phyloP scores from a whole-genome alignment of 2,113 vertebrate genomes.

The Crypturellus undulatus region DNA sequence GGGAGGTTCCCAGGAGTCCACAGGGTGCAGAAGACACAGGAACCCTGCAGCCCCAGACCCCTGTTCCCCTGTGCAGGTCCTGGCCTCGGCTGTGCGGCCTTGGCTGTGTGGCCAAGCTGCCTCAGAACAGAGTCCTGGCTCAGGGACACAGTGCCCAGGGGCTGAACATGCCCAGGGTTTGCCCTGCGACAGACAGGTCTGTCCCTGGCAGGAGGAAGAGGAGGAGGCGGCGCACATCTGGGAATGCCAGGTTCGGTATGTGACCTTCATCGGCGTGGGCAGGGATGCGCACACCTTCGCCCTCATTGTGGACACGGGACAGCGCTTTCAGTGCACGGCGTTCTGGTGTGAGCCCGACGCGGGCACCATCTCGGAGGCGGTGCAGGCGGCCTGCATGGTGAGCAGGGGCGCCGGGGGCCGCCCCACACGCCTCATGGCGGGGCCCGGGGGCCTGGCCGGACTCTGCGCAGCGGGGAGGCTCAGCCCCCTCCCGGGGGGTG shows the following conservation, averaged over 20 bases:
- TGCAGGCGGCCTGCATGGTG: constrained; percentile 86
- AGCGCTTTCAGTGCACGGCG: constrained; percentile 78
- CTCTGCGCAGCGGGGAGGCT: neutral
- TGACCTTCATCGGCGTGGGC: constrained; percentile 90
- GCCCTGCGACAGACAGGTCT: neutral
- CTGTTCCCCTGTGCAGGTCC: neutral
- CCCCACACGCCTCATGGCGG: neutral
- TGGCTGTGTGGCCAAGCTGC: neutral
- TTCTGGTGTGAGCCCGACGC: constrained; percentile 88
- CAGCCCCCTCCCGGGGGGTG: too few species aligned
- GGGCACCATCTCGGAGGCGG: constrained; percentile 81
- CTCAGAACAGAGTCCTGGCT: neutral
- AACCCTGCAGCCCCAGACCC: neutral
- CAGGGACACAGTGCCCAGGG: neutral
- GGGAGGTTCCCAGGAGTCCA: neutral
- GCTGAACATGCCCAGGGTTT: neutral
- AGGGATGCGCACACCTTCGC: constrained; percentile 82
- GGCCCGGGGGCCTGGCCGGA: neutral
- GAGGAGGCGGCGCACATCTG: constrained; percentile 84
- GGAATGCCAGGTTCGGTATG: constrained; percentile 91
- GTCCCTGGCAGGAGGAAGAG: constrained; percentile 67
- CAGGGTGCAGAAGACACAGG: neutral
- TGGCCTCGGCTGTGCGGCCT: neutral
- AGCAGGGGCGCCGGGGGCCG: neutral
- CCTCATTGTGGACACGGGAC: constrained; percentile 81